phyloP scores from a whole-genome alignment of 2,797 vertebrate genomes.

The Melanotaenia boesemani region DNA sequence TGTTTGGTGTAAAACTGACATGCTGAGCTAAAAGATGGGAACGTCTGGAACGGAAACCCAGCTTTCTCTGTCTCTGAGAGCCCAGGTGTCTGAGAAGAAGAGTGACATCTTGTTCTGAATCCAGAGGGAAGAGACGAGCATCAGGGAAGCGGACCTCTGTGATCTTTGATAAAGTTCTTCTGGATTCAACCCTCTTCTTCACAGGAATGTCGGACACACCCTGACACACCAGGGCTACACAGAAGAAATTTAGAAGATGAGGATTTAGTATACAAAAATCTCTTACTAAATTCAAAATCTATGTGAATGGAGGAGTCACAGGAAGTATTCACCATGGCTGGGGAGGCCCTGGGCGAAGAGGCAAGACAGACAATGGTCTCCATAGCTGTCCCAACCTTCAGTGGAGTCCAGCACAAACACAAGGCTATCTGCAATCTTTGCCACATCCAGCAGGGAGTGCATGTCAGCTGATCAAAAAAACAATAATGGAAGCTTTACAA shows the following conservation, averaged over 20 bases:
- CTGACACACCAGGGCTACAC: constrained; percentile 88
- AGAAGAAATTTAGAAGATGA: not conserved
- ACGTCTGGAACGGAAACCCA: constrained; percentile 90
- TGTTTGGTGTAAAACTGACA: constrained; percentile 83
- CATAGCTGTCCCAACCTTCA: constrained; percentile 93
- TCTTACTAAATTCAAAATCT: not conserved
- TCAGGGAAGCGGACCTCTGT: constrained; percentile 90
- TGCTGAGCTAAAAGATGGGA: constrained; percentile 88
- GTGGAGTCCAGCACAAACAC: constrained; percentile 90
- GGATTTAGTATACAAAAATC: constrained; percentile 7
- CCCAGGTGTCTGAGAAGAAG: constrained; percentile 90
- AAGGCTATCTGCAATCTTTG: constrained; percentile 94
- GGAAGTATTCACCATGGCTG: constrained; percentile 86
- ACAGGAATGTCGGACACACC: constrained; percentile 85
- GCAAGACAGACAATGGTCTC: constrained; percentile 95
- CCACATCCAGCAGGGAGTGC: constrained; percentile 90
- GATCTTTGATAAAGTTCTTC: constrained; percentile 85
- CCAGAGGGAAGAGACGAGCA: constrained; percentile 87
- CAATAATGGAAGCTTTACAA: constrained; percentile 23
- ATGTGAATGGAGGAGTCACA: not conserved
- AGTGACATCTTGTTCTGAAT: constrained; percentile 87
- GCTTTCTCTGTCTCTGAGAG: constrained; percentile 89
- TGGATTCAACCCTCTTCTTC: constrained; percentile 90
- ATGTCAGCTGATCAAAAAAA: constrained; percentile 86
- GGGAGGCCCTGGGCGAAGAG: constrained; percentile 96